These are phyloP conservation scores for Xiphorhynchus erythropygius DNA, from an alignment of 2,797 vertebrate species.

Conservation along the genomic window DNA sequence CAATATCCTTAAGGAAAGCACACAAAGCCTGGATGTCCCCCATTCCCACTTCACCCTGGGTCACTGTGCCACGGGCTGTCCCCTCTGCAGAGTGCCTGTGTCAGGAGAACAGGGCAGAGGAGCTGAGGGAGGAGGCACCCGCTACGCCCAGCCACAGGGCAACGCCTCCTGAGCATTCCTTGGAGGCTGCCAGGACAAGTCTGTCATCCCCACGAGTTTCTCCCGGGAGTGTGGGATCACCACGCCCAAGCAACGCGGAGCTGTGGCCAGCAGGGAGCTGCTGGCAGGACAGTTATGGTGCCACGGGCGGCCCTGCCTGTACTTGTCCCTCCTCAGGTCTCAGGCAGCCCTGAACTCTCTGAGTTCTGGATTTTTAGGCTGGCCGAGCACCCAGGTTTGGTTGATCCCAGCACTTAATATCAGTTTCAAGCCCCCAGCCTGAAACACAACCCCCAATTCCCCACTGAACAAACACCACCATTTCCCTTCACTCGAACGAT, in stretches of 20 bases:
- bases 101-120: not conserved
- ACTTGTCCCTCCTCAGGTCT: not conserved
- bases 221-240: not conserved
- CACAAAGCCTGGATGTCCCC: fast-evolving
- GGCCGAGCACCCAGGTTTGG: not conserved
- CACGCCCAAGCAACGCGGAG: not conserved
- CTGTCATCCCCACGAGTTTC: not conserved
- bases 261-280: not conserved
- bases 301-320: not conserved
- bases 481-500: not conserved
- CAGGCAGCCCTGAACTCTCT: not conserved
- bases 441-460: fast-evolving
- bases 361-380: not conserved
- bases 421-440: not conserved
- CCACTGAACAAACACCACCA: not conserved
- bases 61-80: not conserved
- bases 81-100: not conserved
- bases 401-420: fast-evolving
- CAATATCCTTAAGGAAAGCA: fast-evolving
- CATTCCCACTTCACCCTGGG: not conserved
- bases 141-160: not conserved
- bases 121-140: not conserved
- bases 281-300: not conserved
- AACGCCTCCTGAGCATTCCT: not conserved
- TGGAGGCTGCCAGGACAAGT: not conserved